These are phyloP conservation scores for Trileptium ribeirensis DNA, from an alignment of 2,888 invertebrate species.

Conservation along the genomic window DNA sequence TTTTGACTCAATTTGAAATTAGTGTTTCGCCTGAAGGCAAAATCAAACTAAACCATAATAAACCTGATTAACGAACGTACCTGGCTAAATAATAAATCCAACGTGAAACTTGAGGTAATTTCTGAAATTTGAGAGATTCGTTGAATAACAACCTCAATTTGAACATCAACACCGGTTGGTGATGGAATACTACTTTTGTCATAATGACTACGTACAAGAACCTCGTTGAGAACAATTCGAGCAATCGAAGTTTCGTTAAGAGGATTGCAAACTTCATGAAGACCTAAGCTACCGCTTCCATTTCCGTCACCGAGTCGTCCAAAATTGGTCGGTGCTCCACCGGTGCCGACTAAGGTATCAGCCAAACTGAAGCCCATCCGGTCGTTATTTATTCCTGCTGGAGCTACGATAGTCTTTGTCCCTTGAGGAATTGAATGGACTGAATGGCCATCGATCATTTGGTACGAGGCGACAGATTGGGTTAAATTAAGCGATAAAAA, in stretches of 20 bases:
- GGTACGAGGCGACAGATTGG: too few species aligned
- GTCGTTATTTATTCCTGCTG: not conserved
- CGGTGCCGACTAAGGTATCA: not conserved
- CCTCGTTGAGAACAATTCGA: slow-evolving; percentile 6
- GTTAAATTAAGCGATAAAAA: not conserved
- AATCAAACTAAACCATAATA: too few species aligned
- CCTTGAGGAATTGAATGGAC: not conserved
- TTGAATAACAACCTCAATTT: slow-evolving; percentile 11
- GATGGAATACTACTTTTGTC: slow-evolving; percentile 13
- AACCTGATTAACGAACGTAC: too few species aligned
- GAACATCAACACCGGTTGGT: not conserved
- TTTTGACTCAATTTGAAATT: too few species aligned
- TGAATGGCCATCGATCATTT: not conserved
- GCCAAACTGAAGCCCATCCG: not conserved
- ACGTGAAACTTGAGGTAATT: slow-evolving; percentile 17
- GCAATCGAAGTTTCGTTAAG: slow-evolving; percentile 1
- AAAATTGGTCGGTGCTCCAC: not conserved
- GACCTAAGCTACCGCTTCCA: not conserved
- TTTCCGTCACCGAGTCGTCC: not conserved
- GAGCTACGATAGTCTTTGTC: not conserved
- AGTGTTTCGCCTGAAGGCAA: too few species aligned
- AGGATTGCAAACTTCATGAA: not conserved
- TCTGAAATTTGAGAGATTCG: slow-evolving; percentile 14
- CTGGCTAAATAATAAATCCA: slow-evolving; percentile 9
- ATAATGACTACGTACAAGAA: not conserved